A percentile compares a stretch with the other conserved stretches of the same genome.
Evolutionary conservation across 2,113 vertebrate genomes (phyloP).

Genomic region (Perca flavescens): DNA sequence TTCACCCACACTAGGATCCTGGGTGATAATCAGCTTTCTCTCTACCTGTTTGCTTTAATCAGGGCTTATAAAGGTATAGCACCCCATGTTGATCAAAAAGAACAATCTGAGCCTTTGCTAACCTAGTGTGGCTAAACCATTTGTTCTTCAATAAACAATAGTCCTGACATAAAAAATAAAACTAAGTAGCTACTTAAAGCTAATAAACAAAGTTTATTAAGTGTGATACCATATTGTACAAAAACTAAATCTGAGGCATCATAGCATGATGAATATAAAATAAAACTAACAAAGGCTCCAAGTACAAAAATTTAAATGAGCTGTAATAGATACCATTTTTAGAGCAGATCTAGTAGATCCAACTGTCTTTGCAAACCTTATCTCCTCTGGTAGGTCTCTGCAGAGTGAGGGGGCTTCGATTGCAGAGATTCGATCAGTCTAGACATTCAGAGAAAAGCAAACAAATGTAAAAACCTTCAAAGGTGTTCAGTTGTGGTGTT

Average conservation of each 20-base stretch:
- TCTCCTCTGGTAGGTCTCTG: neutral
- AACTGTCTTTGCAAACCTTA: neutral
- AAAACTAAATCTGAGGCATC: neutral
- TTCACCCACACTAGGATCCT: slow-evolving; percentile 15
- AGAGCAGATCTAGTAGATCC: neutral
- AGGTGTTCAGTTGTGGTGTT: slow-evolving; percentile 33
- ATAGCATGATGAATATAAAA: neutral
- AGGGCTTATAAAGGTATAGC: slow-evolving; percentile 1
- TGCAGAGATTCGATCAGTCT: neutral
- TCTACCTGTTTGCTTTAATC: slow-evolving; percentile 17
- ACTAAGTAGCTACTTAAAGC: neutral
- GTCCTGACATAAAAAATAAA: neutral
- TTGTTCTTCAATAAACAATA: neutral
- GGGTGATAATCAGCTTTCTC: slow-evolving; percentile 48
- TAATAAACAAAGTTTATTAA: neutral
- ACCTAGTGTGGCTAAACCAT: neutral
- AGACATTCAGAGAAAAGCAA: neutral
- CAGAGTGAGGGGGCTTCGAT: neutral
- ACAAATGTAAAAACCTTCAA: neutral
- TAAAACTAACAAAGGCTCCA: neutral
- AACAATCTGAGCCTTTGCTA: slow-evolving; percentile 20
- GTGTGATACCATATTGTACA: neutral
- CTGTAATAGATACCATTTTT: neutral
- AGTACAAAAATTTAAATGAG: neutral
- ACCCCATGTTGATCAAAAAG: slow-evolving; percentile 24